A percentile compares a stretch with the other conserved stretches of the same genome.
Conservation (phyloP, 2,113 vertebrate species). For the Cyrtonyx montezumae region DNA sequence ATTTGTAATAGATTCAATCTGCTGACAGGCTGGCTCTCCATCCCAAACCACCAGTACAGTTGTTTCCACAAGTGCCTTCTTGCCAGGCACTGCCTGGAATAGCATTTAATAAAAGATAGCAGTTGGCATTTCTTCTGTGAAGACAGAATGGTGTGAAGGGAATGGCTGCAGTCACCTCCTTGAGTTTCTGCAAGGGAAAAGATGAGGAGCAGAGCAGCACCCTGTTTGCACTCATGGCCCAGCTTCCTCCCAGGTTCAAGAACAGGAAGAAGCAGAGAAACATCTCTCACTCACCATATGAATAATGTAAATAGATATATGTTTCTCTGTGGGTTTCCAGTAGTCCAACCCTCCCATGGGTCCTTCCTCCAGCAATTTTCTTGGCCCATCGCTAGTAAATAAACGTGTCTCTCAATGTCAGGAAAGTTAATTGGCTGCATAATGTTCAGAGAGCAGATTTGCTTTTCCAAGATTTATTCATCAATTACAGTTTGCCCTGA, state of each 20-base stretch:
- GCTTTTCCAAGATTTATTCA: neutral
- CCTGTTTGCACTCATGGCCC: neutral
- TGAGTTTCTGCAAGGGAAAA: neutral
- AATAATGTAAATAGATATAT: neutral
- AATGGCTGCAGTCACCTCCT: neutral
- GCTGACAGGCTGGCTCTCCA: conserved; percentile 1
- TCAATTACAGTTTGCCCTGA: neutral
- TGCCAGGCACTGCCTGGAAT: neutral
- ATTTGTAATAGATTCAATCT: conserved; percentile 20
- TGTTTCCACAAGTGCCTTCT: neutral
- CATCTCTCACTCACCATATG: neutral
- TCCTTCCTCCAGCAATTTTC: neutral
- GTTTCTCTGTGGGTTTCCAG: neutral
- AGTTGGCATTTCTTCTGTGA: neutral
- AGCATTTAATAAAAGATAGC: neutral
- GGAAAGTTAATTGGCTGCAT: conserved; percentile 4
- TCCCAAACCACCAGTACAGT: conserved; percentile 15
- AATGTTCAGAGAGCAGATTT: neutral
- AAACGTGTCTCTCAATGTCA: neutral
- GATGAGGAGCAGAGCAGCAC: neutral
- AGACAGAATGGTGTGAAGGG: neutral
- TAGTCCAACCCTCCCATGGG: neutral
- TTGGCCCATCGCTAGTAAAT: neutral
- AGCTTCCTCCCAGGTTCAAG: neutral
- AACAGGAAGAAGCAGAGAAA: neutral